Evolutionary conservation across 2,888 invertebrate species (phyloP).

Genomic region (Ophion slaviceki): DNA sequence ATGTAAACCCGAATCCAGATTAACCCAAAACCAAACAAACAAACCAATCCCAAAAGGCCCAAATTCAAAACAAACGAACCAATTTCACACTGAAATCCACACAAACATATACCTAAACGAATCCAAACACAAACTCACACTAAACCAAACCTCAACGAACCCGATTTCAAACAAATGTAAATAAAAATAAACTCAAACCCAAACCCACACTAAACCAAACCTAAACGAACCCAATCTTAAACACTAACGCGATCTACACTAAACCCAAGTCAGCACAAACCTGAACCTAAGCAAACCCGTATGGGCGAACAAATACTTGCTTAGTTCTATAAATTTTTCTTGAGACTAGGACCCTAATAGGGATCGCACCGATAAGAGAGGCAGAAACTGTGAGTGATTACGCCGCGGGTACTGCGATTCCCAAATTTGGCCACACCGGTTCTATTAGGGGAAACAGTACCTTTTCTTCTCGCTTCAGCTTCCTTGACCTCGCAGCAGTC

Average conservation of each 20-base stretch:
- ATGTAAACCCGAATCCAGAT: no score
- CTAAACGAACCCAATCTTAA: neutral
- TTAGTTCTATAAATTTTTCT: neutral
- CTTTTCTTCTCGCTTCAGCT: neutral
- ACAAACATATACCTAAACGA: no score
- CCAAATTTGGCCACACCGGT: slow-evolving; percentile 17
- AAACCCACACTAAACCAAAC: neutral
- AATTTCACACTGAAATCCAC: no score
- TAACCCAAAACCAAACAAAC: no score
- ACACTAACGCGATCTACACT: neutral
- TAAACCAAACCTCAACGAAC: no score
- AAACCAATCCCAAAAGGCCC: no score
- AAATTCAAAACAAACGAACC: no score
- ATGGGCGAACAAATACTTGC: neutral
- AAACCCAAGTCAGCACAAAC: neutral
- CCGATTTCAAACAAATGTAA: neutral
- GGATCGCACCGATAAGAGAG: neutral
- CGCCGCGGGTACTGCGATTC: slow-evolving; percentile 9
- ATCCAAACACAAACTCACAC: no score
- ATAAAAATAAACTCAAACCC: neutral
- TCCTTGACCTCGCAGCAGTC: slow-evolving; percentile 24
- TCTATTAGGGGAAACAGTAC: slow-evolving; percentile 16
- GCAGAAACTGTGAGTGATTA: neutral
- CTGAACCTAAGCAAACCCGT: neutral
- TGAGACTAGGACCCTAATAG: neutral